Evolutionary conservation across 2,888 invertebrate genomes (phyloP).

Genomic region (Tinea pellionella): DNA sequence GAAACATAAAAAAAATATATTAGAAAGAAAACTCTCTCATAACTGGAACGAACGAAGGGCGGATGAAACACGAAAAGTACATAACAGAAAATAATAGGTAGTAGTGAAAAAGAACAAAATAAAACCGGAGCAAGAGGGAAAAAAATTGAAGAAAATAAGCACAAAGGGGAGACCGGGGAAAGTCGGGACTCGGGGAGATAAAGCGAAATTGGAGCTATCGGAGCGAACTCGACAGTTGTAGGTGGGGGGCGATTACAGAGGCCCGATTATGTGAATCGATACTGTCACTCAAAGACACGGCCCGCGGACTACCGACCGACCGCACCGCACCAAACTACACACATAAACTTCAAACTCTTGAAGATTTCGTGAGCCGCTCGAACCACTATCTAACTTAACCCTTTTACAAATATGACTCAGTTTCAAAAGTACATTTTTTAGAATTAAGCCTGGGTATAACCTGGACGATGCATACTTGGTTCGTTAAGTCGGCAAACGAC

Average conservation of each 20-base stretch:
- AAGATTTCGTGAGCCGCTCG: background rate
- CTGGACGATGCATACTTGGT: too few relatives aligned
- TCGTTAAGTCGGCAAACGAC: too few relatives aligned
- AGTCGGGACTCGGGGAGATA: slow-evolving; percentile 59
- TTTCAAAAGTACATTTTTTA: too few relatives aligned
- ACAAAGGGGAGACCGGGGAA: slow-evolving; percentile 60
- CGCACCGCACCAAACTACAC: background rate
- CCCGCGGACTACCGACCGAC: background rate
- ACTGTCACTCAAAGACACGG: slow-evolving; percentile 49
- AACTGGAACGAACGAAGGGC: slow-evolving; percentile 28
- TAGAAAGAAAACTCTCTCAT: slow-evolving; percentile 25
- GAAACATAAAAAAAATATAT: slow-evolving; percentile 19
- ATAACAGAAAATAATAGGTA: slow-evolving; percentile 64
- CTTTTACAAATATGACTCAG: background rate
- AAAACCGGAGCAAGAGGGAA: slow-evolving; percentile 53
- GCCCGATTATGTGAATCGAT: slow-evolving; percentile 61
- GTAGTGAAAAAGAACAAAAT: slow-evolving; percentile 55
- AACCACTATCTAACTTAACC: background rate
- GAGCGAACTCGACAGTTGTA: slow-evolving; percentile 46
- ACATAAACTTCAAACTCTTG: background rate
- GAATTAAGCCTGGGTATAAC: too few relatives aligned
- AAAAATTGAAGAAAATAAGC: slow-evolving; percentile 65
- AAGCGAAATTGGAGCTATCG: slow-evolving; percentile 68
- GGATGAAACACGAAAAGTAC: slow-evolving; percentile 60
- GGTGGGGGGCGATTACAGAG: slow-evolving; percentile 30